Conservation (phyloP, 2,797 vertebrate genomes). For the Dendrocincla tyrannina region DNA sequence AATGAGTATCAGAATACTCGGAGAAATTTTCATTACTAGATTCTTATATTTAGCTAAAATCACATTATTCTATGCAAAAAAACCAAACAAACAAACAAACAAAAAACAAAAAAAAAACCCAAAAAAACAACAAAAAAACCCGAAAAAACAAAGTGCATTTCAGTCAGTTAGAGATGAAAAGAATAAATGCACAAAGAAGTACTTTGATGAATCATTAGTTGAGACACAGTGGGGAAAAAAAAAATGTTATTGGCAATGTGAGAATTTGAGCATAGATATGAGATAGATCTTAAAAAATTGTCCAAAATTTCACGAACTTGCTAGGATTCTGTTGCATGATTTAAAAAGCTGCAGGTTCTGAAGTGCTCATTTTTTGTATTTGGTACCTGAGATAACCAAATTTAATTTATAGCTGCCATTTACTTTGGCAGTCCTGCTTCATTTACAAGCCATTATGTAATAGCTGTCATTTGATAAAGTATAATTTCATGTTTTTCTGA, state of each 20-base stretch:
- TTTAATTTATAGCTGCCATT: neutral
- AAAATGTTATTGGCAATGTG: neutral
- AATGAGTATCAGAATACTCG: neutral
- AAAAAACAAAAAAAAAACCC: too few relatives aligned
- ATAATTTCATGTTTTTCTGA: neutral
- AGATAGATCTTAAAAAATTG: neutral
- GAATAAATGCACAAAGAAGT: neutral
- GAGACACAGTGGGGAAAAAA: neutral
- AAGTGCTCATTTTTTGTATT: neutral
- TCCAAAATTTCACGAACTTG: neutral
- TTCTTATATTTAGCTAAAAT: neutral
- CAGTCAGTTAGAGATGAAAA: neutral
- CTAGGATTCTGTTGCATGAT: neutral
- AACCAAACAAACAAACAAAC: too few relatives aligned
- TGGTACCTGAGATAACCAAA: neutral
- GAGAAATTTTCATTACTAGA: neutral
- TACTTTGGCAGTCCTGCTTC: neutral
- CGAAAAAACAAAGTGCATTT: neutral
- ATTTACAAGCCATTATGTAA: neutral
- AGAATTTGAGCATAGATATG: neutral
- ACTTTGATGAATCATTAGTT: neutral
- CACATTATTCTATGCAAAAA: neutral
- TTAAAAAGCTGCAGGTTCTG: neutral
- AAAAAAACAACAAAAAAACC: too few relatives aligned
- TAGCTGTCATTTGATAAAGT: neutral